These are phyloP conservation scores for Mystacides longicornis DNA, from an alignment of 2,888 invertebrate genomes.

Conservation along the genomic window DNA sequence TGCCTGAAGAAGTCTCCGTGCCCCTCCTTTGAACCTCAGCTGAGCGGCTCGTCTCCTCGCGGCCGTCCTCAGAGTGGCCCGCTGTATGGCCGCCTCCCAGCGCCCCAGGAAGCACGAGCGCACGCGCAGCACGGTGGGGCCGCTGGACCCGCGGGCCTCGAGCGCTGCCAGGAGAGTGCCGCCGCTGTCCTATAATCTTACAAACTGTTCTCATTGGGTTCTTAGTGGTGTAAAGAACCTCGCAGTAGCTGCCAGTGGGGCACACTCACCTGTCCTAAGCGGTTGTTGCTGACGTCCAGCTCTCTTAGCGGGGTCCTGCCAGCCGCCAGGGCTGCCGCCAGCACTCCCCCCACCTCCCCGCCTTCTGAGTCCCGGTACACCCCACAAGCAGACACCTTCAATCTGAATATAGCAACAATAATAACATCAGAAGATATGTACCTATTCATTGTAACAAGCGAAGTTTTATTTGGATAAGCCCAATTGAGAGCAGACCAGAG, in stretches of 20 bases:
- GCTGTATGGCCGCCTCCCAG: slow-evolving; percentile 21
- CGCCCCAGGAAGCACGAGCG: slow-evolving; percentile 18
- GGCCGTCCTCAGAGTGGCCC: slow-evolving; percentile 19
- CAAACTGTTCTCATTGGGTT: neutral
- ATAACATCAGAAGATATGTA: no score
- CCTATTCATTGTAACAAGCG: no score
- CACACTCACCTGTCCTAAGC: slow-evolving; percentile 42
- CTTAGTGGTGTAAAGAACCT: no score
- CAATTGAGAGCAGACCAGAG: no score
- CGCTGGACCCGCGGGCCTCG: slow-evolving; percentile 18
- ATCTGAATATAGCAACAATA: no score
- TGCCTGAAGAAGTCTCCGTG: slow-evolving; percentile 20
- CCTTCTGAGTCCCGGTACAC: slow-evolving; percentile 40
- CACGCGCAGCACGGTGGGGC: slow-evolving; percentile 16
- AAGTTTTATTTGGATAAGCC: no score
- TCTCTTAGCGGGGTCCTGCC: slow-evolving; percentile 44
- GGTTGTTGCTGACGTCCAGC: slow-evolving; percentile 44
- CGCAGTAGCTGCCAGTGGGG: neutral
- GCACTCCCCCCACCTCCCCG: slow-evolving; percentile 44
- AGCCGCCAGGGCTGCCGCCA: slow-evolving; percentile 45
- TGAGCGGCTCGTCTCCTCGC: slow-evolving; percentile 19
- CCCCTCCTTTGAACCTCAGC: slow-evolving; percentile 19
- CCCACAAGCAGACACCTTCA: slow-evolving; percentile 46
- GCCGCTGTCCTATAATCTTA: slow-evolving; percentile 35
- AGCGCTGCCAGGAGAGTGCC: slow-evolving; percentile 19